Conservation (phyloP, 2,797 vertebrate species). For the Microcaecilia unicolor region DNA sequence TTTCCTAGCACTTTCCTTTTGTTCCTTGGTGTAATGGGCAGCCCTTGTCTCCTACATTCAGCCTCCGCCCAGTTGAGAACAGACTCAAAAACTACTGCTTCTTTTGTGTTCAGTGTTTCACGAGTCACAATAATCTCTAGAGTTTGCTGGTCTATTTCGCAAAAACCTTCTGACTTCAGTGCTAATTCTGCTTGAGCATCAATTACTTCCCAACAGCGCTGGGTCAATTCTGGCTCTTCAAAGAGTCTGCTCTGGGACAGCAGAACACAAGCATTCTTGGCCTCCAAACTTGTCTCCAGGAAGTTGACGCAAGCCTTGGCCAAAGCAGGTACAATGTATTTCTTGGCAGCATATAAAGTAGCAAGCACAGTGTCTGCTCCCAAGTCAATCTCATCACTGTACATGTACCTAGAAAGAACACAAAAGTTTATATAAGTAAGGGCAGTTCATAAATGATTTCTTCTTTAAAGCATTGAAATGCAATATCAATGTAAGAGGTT, state of each 20-base stretch:
- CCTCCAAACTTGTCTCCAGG: slow-evolving; percentile 92
- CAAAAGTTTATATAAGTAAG: too few relatives aligned
- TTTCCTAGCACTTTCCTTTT: slow-evolving; percentile 74
- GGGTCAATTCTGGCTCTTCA: slow-evolving; percentile 87
- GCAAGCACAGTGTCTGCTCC: slow-evolving; percentile 92
- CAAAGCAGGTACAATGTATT: slow-evolving; percentile 89
- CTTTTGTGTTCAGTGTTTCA: slow-evolving; percentile 87
- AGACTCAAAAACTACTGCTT: slow-evolving; percentile 84
- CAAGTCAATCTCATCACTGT: slow-evolving; percentile 94
- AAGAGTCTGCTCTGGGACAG: slow-evolving; percentile 94
- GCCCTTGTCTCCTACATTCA: slow-evolving; percentile 78
- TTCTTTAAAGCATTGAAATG: too few relatives aligned
- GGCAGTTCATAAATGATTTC: too few relatives aligned
- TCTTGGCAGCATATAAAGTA: slow-evolving; percentile 92
- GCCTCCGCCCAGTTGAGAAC: slow-evolving; percentile 84
- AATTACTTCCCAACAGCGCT: slow-evolving; percentile 97
- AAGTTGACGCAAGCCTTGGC: slow-evolving; percentile 90
- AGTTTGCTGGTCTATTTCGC: slow-evolving; percentile 83
- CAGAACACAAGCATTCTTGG: slow-evolving; percentile 88
- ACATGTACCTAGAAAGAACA: slow-evolving; percentile 74
- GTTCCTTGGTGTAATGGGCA: slow-evolving; percentile 62
- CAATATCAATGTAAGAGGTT: too few relatives aligned
- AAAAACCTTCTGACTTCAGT: slow-evolving; percentile 84
- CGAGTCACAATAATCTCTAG: slow-evolving; percentile 82
- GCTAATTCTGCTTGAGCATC: slow-evolving; percentile 95